These are phyloP conservation scores for Ptychodera flava DNA, from an alignment of 35 echinoderm and acorn worm species.

Conservation along the genomic window DNA sequence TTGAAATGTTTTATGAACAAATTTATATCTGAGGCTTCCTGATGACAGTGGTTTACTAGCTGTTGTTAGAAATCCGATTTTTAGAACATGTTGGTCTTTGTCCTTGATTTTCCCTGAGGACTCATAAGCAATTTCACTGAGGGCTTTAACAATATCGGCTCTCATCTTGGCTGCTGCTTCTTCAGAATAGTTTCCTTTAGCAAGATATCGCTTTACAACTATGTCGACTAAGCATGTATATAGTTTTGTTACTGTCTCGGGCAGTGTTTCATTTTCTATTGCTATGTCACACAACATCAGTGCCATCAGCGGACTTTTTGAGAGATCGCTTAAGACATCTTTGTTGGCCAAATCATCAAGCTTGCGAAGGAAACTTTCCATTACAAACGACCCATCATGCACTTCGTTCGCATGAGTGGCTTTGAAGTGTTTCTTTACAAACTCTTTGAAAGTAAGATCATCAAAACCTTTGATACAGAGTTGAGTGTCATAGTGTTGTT, in stretches of 20 bases:
- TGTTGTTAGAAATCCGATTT: background rate
- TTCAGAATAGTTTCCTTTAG: background rate
- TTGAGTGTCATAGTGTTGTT: background rate
- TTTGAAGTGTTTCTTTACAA: background rate
- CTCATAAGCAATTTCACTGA: background rate
- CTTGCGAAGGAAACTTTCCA: background rate
- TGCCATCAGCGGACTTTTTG: background rate
- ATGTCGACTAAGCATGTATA: background rate
- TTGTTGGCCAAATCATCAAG: too few species aligned
- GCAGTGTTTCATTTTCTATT: background rate
- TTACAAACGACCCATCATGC: background rate
- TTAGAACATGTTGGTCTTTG: background rate
- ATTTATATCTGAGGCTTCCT: background rate
- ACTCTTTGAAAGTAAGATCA: background rate
- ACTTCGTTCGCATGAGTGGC: background rate
- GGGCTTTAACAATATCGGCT: background rate
- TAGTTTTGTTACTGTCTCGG: background rate
- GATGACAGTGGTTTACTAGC: background rate
- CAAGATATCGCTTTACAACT: background rate
- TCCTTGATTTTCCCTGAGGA: background rate
- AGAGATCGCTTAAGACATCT: background rate
- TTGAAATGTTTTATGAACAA: background rate
- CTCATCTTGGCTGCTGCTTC: background rate
- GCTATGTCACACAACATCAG: background rate
- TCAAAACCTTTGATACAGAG: background rate